phyloP scores from a whole-genome alignment of 2,888 invertebrate species.

The Drosophila antonietae region DNA sequence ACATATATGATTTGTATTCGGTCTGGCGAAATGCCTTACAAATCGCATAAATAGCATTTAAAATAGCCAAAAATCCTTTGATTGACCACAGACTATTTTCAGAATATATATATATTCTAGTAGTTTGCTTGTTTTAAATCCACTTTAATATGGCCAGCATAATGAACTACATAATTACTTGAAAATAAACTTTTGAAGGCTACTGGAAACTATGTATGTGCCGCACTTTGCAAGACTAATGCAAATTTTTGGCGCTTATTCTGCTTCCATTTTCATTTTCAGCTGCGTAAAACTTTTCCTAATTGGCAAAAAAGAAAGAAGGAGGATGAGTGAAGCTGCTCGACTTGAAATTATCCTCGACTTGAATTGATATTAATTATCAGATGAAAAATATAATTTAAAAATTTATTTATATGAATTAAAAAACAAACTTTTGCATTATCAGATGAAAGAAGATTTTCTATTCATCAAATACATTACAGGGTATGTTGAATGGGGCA shows the following conservation, averaged over 20 bases:
- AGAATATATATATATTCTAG: background rate
- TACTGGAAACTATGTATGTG: slow-evolving; percentile 35
- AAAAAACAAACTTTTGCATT: too few relatives aligned
- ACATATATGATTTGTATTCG: background rate
- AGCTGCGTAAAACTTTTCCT: slow-evolving; percentile 55
- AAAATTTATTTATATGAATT: too few relatives aligned
- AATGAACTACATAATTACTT: slow-evolving; percentile 62
- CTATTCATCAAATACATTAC: background rate
- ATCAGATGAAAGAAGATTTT: background rate
- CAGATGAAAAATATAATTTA: background rate
- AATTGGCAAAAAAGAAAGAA: slow-evolving; percentile 55
- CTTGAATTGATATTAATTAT: background rate
- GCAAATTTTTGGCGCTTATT: slow-evolving; percentile 51
- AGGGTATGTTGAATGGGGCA: slow-evolving; percentile 1
- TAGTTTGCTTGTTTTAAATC: background rate
- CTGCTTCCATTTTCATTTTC: slow-evolving; percentile 39
- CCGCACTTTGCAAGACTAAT: slow-evolving; percentile 25
- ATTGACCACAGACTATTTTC: background rate
- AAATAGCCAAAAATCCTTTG: background rate
- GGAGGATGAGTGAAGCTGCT: background rate
- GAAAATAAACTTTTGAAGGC: slow-evolving; percentile 34
- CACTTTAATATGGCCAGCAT: slow-evolving; percentile 8
- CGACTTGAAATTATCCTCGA: background rate
- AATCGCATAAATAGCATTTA: background rate
- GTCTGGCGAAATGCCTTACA: background rate